A percentile compares a stretch with the other conserved stretches of the same genome.
Conservation (phyloP, 2,797 vertebrate species). For the Remorina albescens region DNA sequence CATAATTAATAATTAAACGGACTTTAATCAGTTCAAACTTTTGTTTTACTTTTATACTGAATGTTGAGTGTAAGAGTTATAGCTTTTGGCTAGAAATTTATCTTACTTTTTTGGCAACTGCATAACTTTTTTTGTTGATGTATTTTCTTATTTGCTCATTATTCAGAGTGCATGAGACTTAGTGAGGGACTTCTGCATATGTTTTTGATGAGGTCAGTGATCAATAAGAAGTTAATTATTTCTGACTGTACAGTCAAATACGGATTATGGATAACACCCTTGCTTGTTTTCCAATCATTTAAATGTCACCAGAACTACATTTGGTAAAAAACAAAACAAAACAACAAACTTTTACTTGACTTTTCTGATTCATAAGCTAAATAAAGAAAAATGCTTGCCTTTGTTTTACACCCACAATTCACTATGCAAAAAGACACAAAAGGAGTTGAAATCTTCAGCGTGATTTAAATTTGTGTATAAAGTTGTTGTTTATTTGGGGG, state of each 20-base stretch:
- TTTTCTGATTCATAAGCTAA: conserved; percentile 17
- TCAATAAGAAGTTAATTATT: conserved; percentile 88
- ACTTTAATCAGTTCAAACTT: neutral
- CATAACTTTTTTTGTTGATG: neutral
- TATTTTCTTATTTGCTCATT: neutral
- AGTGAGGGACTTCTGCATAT: neutral
- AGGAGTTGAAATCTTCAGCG: too few relatives aligned
- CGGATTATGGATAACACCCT: too few relatives aligned
- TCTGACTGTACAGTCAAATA: conserved; percentile 77
- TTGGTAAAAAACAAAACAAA: conserved; percentile 43
- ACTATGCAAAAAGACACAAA: too few relatives aligned
- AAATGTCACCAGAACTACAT: conserved; percentile 72
- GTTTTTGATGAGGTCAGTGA: conserved; percentile 67
- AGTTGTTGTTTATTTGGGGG: neutral
- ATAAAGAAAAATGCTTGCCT: conserved; percentile 45
- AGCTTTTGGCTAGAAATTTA: neutral
- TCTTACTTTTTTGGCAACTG: neutral
- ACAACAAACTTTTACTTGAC: conserved; percentile 62
- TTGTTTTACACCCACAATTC: conserved; percentile 6
- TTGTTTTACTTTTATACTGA: neutral
- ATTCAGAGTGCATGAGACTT: neutral
- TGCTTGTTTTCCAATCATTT: conserved; percentile 77
- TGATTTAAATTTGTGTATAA: too few relatives aligned
- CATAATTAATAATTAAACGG: neutral
- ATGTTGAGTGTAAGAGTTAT: neutral